A percentile compares a stretch with the other conserved stretches of the same genome.
phyloP scores from a whole-genome alignment of 2,113 vertebrate genomes.

The Cephalopholis sonnerati region DNA sequence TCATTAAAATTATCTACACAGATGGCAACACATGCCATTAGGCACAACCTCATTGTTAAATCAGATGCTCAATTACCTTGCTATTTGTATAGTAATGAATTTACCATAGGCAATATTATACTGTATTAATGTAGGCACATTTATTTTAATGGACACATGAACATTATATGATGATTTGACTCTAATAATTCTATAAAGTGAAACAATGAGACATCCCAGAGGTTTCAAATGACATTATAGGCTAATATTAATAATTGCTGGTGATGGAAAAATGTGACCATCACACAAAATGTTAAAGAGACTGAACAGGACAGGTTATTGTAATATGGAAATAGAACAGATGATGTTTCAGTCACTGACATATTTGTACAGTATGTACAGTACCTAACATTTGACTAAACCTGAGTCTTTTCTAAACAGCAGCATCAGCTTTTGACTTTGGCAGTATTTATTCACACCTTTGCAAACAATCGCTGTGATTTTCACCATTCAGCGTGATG shows the following conservation, averaged over 20 bases:
- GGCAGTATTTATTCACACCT: constrained; percentile 82
- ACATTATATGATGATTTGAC: background rate
- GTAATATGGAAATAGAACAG: constrained; percentile 21
- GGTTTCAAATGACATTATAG: constrained; percentile 21
- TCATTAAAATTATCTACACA: constrained; percentile 57
- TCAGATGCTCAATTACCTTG: constrained; percentile 65
- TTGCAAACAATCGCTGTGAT: constrained; percentile 79
- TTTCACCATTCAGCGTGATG: constrained; percentile 77
- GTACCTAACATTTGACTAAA: constrained; percentile 43
- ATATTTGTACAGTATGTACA: constrained; percentile 20
- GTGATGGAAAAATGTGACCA: background rate
- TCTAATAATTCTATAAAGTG: background rate
- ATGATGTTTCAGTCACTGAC: background rate
- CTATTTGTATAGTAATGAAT: constrained; percentile 50
- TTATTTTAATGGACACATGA: constrained; percentile 14
- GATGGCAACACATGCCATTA: constrained; percentile 53
- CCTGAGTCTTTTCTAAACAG: constrained; percentile 23
- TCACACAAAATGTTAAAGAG: background rate
- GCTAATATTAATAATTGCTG: background rate
- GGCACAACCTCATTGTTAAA: constrained; percentile 53
- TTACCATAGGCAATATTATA: constrained; percentile 23
- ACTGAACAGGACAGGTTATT: background rate
- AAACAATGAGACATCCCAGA: constrained; percentile 4
- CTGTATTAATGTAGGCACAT: constrained; percentile 4
- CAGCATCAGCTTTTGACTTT: constrained; percentile 72